Evolutionary conservation across 1,140 invertebrate species (phyloP), one percentile per base, ranked within the genome.

Genomic region (Lordiphosa stackelbergi): DNA sequence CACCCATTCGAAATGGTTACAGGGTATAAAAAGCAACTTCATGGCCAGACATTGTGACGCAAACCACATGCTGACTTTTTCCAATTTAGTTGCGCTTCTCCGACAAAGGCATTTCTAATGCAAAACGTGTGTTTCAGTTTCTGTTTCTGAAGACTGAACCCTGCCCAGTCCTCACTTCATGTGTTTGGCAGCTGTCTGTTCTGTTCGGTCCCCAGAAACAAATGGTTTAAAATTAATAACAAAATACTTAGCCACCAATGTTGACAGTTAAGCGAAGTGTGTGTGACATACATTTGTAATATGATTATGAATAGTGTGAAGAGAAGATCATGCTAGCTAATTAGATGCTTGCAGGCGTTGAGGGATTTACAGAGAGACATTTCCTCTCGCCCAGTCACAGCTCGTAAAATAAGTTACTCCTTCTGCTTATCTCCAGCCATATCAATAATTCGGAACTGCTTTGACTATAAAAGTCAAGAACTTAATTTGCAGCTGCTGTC

Each of bases 401-500:
- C 35, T 36, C 6, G n/a, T 12, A 8, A 12, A 13, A 42, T 46
- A 13, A 31, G 16, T 49, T 49, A 34, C 28, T 36, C 47, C 16
- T 49, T 49, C 28, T 36, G 34, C 35, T 49, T 49, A 37, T 28
- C 31, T 37, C 12, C 35, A 8, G 68, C 56, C 71, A 83, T 81
- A 81, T 81, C 75, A 83, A 83, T 81, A 81, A 65, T 75, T 83
- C 57, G 62, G 56, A 81, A 75, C 58, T 81, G 75, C 77, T 77
- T 68, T 51, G 43, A 51, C 64, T 77, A 83, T 81, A 81, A 81
- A 81, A 81, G 75, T 75, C 75, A 83, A 83, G 77, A 81, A 81
- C 75, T 81, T 81, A 81, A 81, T 81, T 83, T 83, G 63, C 75
- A 81, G 71, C 75, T 79, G 75, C 71, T 71, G 66, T 78, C 74